Conservation (phyloP, 2,113 vertebrate species). For the Myotis brandtii region DNA sequence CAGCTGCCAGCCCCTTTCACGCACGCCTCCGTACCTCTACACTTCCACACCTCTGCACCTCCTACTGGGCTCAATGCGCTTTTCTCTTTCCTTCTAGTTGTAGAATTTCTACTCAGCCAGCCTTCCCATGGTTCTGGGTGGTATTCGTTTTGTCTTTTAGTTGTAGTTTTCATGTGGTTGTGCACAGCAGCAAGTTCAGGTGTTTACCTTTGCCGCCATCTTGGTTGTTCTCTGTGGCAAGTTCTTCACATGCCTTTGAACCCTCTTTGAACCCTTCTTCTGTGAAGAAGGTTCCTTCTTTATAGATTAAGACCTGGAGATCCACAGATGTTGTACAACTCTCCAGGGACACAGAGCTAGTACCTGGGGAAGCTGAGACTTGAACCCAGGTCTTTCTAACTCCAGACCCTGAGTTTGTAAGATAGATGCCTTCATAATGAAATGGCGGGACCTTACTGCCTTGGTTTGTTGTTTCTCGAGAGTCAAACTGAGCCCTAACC, state of each 20-base stretch:
- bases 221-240: too few relatives aligned
- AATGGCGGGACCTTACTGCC: neutral
- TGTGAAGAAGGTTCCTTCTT: neutral
- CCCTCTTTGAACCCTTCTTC: neutral
- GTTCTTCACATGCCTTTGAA: neutral
- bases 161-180: too few relatives aligned
- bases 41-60: too few relatives aligned
- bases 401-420: neutral
- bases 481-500: neutral
- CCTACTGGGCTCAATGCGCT: too few relatives aligned
- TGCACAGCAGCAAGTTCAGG: too few relatives aligned
- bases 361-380: neutral
- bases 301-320: neutral
- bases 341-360: neutral
- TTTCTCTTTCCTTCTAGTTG: too few relatives aligned
- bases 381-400: neutral
- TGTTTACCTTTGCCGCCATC: too few relatives aligned
- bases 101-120: too few relatives aligned
- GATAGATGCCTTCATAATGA: neutral
- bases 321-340: neutral
- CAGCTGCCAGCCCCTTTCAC: too few relatives aligned
- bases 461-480: neutral
- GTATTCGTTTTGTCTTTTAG: too few relatives aligned
- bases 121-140: too few relatives aligned
- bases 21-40: too few relatives aligned